Evolutionary conservation across 1,140 invertebrate genomes (phyloP).

Genomic region (Drosophila aff.): DNA sequence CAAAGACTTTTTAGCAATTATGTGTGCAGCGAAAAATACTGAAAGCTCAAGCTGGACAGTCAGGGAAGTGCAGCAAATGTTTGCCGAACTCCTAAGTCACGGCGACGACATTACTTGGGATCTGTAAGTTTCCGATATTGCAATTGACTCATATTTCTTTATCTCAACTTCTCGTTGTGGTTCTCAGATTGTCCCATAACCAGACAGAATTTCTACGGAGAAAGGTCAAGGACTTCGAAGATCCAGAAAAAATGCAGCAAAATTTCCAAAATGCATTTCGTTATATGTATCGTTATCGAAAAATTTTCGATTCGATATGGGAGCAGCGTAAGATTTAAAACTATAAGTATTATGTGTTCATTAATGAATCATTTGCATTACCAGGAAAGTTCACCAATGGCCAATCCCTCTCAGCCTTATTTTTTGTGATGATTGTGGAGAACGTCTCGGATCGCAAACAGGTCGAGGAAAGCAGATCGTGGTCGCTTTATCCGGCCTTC

Average conservation of each 20-base stretch:
- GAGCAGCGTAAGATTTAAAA: neutral
- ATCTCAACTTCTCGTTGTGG: neutral
- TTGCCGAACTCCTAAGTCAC: conserved; percentile 26
- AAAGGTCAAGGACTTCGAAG: conserved; percentile 3
- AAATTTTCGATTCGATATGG: no score
- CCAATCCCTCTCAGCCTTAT: conserved; percentile 10
- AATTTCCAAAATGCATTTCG: no score
- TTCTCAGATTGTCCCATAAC: neutral
- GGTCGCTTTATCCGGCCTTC: conserved; percentile 17
- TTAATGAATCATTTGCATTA: neutral
- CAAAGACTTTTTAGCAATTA: neutral
- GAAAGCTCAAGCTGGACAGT: conserved; percentile 2
- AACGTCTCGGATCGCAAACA: neutral
- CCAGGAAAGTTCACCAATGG: conserved; percentile 22
- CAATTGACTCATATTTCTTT: no score
- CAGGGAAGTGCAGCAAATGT: conserved; percentile 30
- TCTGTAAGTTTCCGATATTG: conserved; percentile 3
- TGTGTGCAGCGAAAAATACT: neutral
- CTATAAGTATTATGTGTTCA: neutral
- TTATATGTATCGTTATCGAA: no score
- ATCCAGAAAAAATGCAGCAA: no score
- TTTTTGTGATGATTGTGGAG: conserved; percentile 31
- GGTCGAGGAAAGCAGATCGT: conserved; percentile 15
- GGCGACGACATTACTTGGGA: conserved; percentile 35
- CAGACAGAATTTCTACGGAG: neutral